phyloP scores from a whole-genome alignment of 2,888 invertebrate species.

The Drosophila incognita region DNA sequence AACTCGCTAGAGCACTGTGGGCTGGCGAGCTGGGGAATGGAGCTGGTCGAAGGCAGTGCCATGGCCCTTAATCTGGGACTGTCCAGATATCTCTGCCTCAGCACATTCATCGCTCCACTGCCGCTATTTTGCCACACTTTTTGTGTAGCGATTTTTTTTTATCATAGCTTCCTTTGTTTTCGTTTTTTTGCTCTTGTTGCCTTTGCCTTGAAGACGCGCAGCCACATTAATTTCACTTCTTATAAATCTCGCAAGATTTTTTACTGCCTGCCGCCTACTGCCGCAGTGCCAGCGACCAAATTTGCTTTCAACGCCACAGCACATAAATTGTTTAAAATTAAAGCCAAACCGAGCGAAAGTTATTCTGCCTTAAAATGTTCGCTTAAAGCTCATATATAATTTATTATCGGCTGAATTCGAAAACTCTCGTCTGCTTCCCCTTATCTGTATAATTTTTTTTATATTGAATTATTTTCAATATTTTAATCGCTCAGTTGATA shows the following conservation, averaged over 20 bases:
- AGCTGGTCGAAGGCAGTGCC: neutral
- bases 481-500: conserved; percentile 53
- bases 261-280: conserved; percentile 37
- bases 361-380: conserved; percentile 45
- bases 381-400: conserved; percentile 58
- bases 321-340: conserved; percentile 64
- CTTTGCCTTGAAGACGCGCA: conserved; percentile 53
- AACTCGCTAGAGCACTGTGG: conserved; percentile 4
- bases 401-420: conserved; percentile 54
- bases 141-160: conserved; percentile 25
- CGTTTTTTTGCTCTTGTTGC: conserved; percentile 20
- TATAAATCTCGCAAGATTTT: conserved; percentile 75
- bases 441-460: conserved; percentile 39
- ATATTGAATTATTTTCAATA: conserved; percentile 77
- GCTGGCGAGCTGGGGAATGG: too few relatives aligned
- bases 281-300: conserved; percentile 9
- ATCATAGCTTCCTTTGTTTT: conserved; percentile 18
- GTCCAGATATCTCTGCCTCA: conserved; percentile 29
- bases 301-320: conserved; percentile 39
- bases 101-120: conserved; percentile 47
- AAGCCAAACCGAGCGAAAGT: conserved; percentile 20
- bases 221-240: conserved; percentile 82
- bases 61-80: conserved; percentile 7
- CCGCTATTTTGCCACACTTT: conserved; percentile 37
- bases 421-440: conserved; percentile 22